Percentiles rank a stretch among this genome's conserved stretches.
Evolutionary conservation across 2,888 invertebrate species (phyloP).

Genomic region (Parapristionchus giblindavisi): DNA sequence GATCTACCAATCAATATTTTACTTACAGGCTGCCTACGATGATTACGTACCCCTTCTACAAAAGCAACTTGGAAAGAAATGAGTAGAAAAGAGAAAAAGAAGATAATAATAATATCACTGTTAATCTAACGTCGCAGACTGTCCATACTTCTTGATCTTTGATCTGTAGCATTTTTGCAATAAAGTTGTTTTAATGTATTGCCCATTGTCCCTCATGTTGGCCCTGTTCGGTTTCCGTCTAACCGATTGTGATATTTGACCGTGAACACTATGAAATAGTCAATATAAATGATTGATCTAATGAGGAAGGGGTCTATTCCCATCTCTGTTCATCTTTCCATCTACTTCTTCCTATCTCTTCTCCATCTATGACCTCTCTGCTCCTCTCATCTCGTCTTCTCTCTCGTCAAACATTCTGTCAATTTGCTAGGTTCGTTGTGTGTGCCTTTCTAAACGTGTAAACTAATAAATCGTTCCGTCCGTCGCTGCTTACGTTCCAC

Average conservation of each 20-base stretch:
- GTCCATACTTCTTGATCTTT: no score
- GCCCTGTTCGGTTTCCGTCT: no score
- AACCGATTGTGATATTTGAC: no score
- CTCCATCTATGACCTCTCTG: conserved; percentile 29
- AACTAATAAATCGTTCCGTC: background rate
- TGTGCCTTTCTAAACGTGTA: no score
- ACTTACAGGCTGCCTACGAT: conserved; percentile 81
- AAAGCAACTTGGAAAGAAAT: conserved; percentile 74
- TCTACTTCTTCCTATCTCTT: background rate
- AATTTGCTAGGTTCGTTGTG: conserved; percentile 24
- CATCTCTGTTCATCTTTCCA: background rate
- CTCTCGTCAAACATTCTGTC: conserved; percentile 13
- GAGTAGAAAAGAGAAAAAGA: background rate
- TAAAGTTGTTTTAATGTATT: no score
- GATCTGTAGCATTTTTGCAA: no score
- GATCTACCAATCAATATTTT: background rate
- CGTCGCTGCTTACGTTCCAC: background rate
- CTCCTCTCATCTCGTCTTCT: conserved; percentile 28
- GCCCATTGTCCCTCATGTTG: no score
- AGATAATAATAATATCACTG: background rate
- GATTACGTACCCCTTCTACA: conserved; percentile 86
- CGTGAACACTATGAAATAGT: no score
- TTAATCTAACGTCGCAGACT: no score
- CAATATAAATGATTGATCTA: no score
- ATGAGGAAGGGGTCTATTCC: no score